Base-by-base conservation (phyloP, 2,797 vertebrate genomes). In the Trematomus bernacchii region DNA sequence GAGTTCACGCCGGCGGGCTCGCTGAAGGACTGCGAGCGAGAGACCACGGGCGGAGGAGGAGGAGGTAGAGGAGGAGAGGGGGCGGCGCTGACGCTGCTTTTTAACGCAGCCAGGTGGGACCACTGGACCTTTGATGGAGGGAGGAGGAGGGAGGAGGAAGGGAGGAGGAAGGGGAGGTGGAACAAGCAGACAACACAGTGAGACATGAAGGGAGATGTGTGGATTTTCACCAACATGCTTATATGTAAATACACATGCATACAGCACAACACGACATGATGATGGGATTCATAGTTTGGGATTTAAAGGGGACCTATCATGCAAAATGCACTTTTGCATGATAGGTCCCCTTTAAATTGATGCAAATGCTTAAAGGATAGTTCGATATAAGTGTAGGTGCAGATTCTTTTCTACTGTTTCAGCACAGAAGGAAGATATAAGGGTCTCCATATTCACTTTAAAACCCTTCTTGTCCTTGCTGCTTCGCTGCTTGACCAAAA, bases 1-100 rank as follows among this genome's bases (percentile, higher is more conserved):
- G 97, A 94, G 95, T 96, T 94, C 94, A 96, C 96, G 86, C 96
- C 96, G 90, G 95, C 96, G 87, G 97, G 96, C 95, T 98, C 97
- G 83, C 97, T 96, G 94, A 98, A 96, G 89, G 97, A 97, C 93
- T 97, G 96, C 79, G 96, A 97, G 87, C 96, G 96, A 78, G 95
- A 92, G 61, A 96, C 96, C 65, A 84, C 82, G 6, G 87, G 96
- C 90, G 96, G 92, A 80, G 80, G 85, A 80, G 73, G 77, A 81
- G 66, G 52, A 57, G 66, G 19, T 27, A 53, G n/a, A 69, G 85
- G 84, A 88, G 87, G 77, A 82, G 92, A 86, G 84, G 92, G 87
- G 71, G 90, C 77, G 0, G 90, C 87, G 50, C 80, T 91, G 91
- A 89, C 97, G 85, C 91, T 94, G 90, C 91, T 98, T 95, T 96